Evolutionary conservation across 2,113 vertebrate genomes (phyloP), one percentile per base, ranked within the genome.

Genomic region (Caranx ignobilis): DNA sequence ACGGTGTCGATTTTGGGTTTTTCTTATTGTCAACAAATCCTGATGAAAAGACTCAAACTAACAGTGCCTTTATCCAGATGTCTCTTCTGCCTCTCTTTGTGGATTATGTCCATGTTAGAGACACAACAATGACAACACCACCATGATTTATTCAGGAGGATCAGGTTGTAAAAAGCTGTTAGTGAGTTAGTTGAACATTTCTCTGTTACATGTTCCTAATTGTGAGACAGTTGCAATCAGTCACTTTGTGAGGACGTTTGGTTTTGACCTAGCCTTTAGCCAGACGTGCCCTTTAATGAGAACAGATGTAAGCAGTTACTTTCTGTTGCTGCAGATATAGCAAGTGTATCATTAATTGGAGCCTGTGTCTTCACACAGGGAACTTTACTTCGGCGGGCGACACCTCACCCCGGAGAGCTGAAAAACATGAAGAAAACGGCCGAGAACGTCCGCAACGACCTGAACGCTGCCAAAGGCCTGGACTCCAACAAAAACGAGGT

Each of bases 401-500:
- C 98, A 15, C 98, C 98, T 84, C 97, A 99, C 92, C 98, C 98
- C 0, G 97, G 97, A 5, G 97, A 99, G 91, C 94, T 99, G 90
- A 99, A 96, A 95, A 96, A 92, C 59, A 97, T 99, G 97, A 99
- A 99, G 93, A 99, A 97, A 95, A 95, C 96, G 45, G 97, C 94
- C 26, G 98, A 99, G 94, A 99, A 96, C 92, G 93, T 99, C 82
- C 97, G 98, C 88, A 99, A 98, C 6, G 97, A 99, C 93, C 92
- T 98, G 96, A 98, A 96, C 31, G 97, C 97, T 77, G 97, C 98
- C 95, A 99, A 97, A 96, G 97, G 95, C 95, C 95, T 99, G 96
- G 98, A 99, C 94, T 97, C 98, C 94, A 99, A 99, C 96, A 99
- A 99, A 96, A 99, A 99, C 3, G 96, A 99, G 96, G 96, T 99